These are phyloP conservation scores for Bombus huntii DNA, from an alignment of 1,140 invertebrate species.

Conservation along the genomic window DNA sequence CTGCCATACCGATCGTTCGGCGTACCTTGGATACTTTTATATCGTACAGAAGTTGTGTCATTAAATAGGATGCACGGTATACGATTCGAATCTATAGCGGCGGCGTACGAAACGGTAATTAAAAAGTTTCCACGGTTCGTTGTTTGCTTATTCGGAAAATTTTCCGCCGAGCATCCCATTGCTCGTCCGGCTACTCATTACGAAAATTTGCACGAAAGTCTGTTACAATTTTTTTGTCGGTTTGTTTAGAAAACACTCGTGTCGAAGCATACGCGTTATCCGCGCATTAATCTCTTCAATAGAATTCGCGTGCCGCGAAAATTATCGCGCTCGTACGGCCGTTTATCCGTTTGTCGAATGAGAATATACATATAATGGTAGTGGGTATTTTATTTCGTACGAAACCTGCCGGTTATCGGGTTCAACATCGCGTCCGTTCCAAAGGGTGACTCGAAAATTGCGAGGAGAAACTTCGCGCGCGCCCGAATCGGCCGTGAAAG, in stretches of 20 bases:
- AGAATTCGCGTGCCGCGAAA: conserved; percentile 5
- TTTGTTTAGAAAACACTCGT: background rate
- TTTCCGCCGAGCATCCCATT: conserved; percentile 25
- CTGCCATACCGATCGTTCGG: background rate
- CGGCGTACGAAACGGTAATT: conserved; percentile 28
- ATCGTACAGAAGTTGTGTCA: conserved; percentile 26
- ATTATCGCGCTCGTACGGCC: conserved; percentile 4
- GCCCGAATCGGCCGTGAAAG: conserved; percentile 44
- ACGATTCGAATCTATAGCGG: background rate
- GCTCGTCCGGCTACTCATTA: conserved; percentile 19
- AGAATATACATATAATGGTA: background rate
- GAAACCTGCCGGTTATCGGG: conserved; percentile 10
- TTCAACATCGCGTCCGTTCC: conserved; percentile 35
- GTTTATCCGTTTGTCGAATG: conserved; percentile 17
- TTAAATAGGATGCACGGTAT: conserved; percentile 5
- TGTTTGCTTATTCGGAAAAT: conserved; percentile 33
- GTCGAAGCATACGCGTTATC: background rate
- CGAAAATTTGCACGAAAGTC: conserved; percentile 39
- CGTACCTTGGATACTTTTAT: background rate
- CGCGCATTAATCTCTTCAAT: conserved; percentile 17
- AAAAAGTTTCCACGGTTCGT: conserved; percentile 36
- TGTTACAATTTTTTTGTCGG: conserved; percentile 2
- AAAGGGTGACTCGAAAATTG: conserved; percentile 36
- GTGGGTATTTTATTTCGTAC: background rate
- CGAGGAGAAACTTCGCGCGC: conserved; percentile 17